A percentile compares a stretch with the other conserved stretches of the same genome.
Evolutionary conservation across 2,113 vertebrate genomes (phyloP).

Genomic region (Pholis gunnellus): DNA sequence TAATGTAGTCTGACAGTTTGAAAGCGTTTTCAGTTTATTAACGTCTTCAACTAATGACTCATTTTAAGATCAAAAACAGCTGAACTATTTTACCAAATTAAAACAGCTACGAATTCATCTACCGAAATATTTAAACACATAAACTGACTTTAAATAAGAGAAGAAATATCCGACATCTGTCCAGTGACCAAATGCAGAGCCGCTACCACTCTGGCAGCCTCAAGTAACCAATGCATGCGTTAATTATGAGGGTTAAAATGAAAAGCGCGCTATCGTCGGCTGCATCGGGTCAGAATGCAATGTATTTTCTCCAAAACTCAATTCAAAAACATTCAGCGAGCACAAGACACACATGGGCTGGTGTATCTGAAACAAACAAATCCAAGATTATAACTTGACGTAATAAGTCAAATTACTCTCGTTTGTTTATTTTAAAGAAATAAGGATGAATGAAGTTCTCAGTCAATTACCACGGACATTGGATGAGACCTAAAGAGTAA

Average conservation of each 20-base stretch:
- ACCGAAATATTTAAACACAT: not conserved
- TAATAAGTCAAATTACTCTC: not conserved
- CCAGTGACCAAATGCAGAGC: not conserved
- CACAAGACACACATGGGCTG: not conserved
- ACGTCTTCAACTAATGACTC: not conserved
- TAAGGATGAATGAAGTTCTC: not conserved
- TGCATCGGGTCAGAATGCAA: not conserved
- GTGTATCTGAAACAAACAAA: not conserved
- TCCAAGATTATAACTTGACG: not conserved
- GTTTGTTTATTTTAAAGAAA: not conserved
- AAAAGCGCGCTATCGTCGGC: not conserved
- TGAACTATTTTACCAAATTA: not conserved
- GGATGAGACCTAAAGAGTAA: not conserved
- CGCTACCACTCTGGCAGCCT: not conserved
- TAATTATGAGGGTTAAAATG: not conserved
- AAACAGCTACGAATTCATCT: not conserved
- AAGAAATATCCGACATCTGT: not conserved
- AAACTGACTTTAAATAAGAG: not conserved
- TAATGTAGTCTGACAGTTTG: not conserved
- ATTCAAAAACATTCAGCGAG: not conserved
- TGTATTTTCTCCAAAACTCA: not conserved
- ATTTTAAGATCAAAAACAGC: not conserved
- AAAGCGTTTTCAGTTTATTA: not conserved
- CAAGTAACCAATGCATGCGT: not conserved
- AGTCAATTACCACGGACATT: not conserved